These are phyloP conservation scores for Chalcosyrphus nemorum DNA, from an alignment of 2,888 invertebrate species.

Conservation along the genomic window DNA sequence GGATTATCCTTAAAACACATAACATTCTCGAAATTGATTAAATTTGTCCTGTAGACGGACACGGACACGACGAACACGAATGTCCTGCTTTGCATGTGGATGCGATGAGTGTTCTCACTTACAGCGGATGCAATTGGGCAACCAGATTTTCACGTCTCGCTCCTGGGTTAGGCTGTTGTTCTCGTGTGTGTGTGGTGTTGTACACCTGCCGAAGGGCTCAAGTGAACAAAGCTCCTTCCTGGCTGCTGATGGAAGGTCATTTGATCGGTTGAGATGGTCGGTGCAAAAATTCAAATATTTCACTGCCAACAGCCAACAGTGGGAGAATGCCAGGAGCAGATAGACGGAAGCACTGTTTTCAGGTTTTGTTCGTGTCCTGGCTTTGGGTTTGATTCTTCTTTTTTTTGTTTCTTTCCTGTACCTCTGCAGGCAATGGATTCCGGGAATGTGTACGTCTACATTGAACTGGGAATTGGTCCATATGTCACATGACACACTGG, in stretches of 20 bases:
- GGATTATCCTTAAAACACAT: conserved; percentile 69
- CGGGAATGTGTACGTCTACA: conserved; percentile 16
- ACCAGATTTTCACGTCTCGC: conserved; percentile 8
- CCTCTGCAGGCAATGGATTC: background rate
- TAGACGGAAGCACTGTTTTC: conserved; percentile 61
- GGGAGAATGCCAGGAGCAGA: conserved; percentile 48
- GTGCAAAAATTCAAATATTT: conserved; percentile 54
- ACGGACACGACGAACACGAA: too few relatives aligned
- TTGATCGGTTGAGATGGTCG: conserved; percentile 42
- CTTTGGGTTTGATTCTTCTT: background rate
- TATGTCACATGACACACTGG: conserved; percentile 68
- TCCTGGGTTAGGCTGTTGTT: background rate
- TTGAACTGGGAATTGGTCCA: conserved; percentile 59
- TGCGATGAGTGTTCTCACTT: conserved; percentile 38
- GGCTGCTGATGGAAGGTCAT: conserved; percentile 39
- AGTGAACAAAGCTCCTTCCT: conserved; percentile 7
- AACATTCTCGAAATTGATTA: conserved; percentile 70
- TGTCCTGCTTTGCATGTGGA: conserved; percentile 60
- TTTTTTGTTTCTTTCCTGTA: background rate
- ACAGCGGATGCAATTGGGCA: conserved; percentile 18
- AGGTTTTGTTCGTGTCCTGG: conserved; percentile 18
- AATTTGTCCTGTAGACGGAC: conserved; percentile 64
- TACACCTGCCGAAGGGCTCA: conserved; percentile 25
- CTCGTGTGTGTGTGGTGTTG: background rate
- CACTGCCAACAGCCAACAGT: conserved; percentile 37